Base-by-base conservation (phyloP, 2,113 vertebrate species). In the Osmerus mordax region DNA sequence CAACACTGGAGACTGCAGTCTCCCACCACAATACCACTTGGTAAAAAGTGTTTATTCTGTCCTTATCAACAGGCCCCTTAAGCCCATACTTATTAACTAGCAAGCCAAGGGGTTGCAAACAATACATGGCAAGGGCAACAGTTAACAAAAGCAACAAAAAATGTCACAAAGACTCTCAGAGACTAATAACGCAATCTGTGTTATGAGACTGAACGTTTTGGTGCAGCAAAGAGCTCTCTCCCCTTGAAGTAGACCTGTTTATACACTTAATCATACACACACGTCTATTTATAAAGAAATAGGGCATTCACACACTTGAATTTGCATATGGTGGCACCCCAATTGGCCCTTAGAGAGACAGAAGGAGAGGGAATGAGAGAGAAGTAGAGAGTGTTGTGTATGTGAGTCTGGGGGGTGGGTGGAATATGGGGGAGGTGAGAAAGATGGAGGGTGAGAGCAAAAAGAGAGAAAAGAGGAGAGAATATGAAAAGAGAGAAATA, bases 211-310 rank as follows among this genome's bases (percentile, higher is more conserved):
- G 59, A 78, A 68, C 36, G 65, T 60, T 54, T 18, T 62, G 14
- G 67, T 67, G 67, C 36, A 71, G 67, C 65, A 71, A 55, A 69
- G 64, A 77, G 70, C 29, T 25, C 55, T 60, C 59, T 68, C 60
- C 18, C 64, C 12, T 36, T 23, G 9, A 65, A 72, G 36, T 53
- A 60, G 64, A 59, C 54, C 56, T 83, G 59, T 82, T 81, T 82
- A 61, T 75, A 77, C 58, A 68, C 69, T 69, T 81, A 71, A 74
- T 69, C 69, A 64, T 58, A 66, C 53, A 65, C 28, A 67, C 25
- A 66, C 61, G 54, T 77, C 81, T 87, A 84, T 87, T 84, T 84
- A 76, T 87, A 85, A 84, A 79, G 59, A 86, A 83, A 75, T 86
- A 81, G 82, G 80, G 70, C 86, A 84, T 72, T 79, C 79, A 51